Conservation (phyloP, 2,797 vertebrate species). For the Heterohyrax brucei region DNA sequence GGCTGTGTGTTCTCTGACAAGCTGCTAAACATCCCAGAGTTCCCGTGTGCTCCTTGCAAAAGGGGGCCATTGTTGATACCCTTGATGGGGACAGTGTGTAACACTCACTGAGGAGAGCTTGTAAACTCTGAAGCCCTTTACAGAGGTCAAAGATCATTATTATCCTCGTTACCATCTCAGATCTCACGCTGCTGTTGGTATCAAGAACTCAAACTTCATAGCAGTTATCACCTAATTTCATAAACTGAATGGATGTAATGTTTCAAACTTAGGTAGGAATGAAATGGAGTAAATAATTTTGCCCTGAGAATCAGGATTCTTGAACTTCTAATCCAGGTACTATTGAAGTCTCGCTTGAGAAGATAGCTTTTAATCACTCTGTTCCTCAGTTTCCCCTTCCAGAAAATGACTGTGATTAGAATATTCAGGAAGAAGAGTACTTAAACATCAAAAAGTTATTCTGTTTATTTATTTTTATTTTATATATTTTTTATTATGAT, state of each 20-base stretch:
- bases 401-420: constrained; percentile 43
- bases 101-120: not conserved
- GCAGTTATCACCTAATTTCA: constrained; percentile 8
- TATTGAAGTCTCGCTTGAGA: not conserved
- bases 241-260: constrained; percentile 56
- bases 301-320: not conserved
- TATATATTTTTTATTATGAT: no score
- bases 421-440: constrained; percentile 42
- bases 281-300: constrained; percentile 38
- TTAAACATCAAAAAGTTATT: constrained; percentile 26
- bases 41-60: constrained; percentile 26
- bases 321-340: constrained; percentile 37
- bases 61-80: not conserved
- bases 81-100: constrained; percentile 2
- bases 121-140: not conserved
- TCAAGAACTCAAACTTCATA: constrained; percentile 44
- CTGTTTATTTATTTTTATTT: no score
- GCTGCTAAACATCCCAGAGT: not conserved
- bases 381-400: constrained; percentile 40
- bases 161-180: not conserved
- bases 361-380: not conserved
- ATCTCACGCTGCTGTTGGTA: not conserved
- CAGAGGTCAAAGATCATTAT: not conserved
- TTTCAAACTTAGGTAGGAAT: constrained; percentile 61
- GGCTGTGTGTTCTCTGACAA: constrained; percentile 30